Evolutionary conservation across 1,140 invertebrate genomes (phyloP), one percentile per base, ranked within the genome.

Genomic region (Phymastichus coffea): DNA sequence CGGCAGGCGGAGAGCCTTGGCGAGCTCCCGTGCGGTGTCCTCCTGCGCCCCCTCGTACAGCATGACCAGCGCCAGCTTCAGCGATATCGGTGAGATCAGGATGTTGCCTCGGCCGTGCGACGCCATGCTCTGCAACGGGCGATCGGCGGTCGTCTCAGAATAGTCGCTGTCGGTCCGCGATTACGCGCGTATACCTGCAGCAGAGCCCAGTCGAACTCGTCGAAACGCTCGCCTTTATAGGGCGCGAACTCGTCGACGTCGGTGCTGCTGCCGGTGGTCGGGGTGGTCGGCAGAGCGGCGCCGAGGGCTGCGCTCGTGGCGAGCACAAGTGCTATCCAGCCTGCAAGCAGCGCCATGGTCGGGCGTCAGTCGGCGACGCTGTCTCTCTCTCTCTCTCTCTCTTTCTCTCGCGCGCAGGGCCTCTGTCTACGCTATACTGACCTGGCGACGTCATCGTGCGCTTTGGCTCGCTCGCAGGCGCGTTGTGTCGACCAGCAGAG

Each of bases 61-160:
- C 57, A 92, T 81, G 3, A 87, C 85, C 48, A 94, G 66, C 0
- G 89, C 83, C 59, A 91, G 69, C 76, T 92, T 92, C 6, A 93
- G 73, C 26, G 91, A 91, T 62, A 92, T 79, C 0, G 92, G 91
- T 0, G 92, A 94, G 25, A 93, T 70, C n/a, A 93, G 75, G 8
- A 92, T 74, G 70, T 92, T 92, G 0, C 78, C 80, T 2, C 72
- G 53, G 3, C 81, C 79, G 7, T 65, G 67, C 14, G 65, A 73
- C 14, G 64, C 55, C 46, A 80, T 49, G 3, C 53, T 65, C 82
- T 17, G 4, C 37, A 15, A 4, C n/a, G n/a, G n/a, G n/a, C n/a
- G n/a, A n/a, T n/a, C n/a, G n/a, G n/a, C n/a, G n/a, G n/a, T n/a
- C n/a, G n/a, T n/a, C n/a, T n/a, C n/a, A n/a, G n/a, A n/a, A n/a